Conservation (phyloP, 2,113 vertebrate species). For the Beaufortia kweichowensis region DNA sequence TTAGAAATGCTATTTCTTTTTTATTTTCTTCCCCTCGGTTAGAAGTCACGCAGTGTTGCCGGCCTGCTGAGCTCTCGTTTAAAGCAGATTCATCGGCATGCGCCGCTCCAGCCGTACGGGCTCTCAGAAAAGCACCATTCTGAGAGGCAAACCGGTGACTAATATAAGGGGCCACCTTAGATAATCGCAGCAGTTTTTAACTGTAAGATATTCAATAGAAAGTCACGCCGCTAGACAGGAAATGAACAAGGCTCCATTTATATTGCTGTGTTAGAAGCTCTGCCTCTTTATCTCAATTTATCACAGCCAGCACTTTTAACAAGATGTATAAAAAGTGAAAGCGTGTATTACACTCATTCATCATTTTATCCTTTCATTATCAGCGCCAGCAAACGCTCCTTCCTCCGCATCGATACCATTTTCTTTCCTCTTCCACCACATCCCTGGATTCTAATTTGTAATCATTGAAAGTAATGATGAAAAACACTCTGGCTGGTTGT, state of each 20-base stretch:
- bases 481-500: conserved; percentile 62
- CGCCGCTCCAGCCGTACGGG: background rate
- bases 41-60: background rate
- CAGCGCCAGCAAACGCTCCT: conserved; percentile 55
- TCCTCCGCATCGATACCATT: conserved; percentile 58
- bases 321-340: conserved; percentile 73
- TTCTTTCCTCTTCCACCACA: conserved; percentile 59
- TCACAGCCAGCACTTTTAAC: conserved; percentile 66
- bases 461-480: conserved; percentile 73
- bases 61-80: background rate
- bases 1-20: background rate
- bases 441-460: conserved; percentile 67
- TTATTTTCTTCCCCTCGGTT: background rate
- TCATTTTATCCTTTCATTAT: conserved; percentile 71
- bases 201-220: conserved; percentile 55
- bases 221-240: conserved; percentile 48
- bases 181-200: conserved; percentile 28
- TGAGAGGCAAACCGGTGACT: background rate
- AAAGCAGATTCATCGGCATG: conserved; percentile 6
- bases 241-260: conserved; percentile 61
- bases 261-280: conserved; percentile 50
- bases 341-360: conserved; percentile 72
- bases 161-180: conserved; percentile 8
- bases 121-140: background rate
- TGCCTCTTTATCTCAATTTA: conserved; percentile 66